Evolutionary conservation across 2,797 vertebrate genomes (phyloP), one percentile per base, ranked within the genome.

Genomic region (Xiphophorus birchmanni): DNA sequence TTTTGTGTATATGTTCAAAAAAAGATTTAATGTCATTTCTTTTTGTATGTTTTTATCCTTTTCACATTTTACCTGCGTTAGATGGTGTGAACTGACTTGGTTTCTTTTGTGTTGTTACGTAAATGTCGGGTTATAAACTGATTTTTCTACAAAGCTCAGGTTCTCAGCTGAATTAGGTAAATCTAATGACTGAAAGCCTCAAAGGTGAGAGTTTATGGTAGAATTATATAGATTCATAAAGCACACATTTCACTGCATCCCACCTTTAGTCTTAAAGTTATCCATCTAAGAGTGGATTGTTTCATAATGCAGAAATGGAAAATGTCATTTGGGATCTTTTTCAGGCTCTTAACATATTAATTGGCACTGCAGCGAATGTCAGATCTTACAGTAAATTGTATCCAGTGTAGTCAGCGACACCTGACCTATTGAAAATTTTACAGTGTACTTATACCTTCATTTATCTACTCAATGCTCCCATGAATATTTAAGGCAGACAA

Each of bases 401-500:
- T 95, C 93, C 78, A 37, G 91, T 75, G 92, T 90, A 94, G 93
- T 93, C 91, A 87, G 90, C 90, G 95, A 94, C 95, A 95, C 91
- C 95, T 96, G 95, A 95, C 95, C 95, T 94, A 94, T 94, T 93
- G 94, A 92, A 94, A 94, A 94, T 96, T 93, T 95, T 93, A 95
- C 93, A 95, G 93, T 94, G 93, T 94, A 92, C 95, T 95, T 93
- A 95, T 94, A 94, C 93, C 92, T 96, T 95, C 95, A 96, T 96
- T 95, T 95, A 95, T 95, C 95, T 94, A 93, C 92, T 93, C 94
- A 93, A 92, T 93, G 92, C 91, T 84, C 82, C 91, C 91, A 96
- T 96, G 95, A 96, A 96, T 96, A 96, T 96, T 96, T 96, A 95
- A 96, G 92, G 90, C 82, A 84, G 89, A 92, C 95, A 95, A 95